These are phyloP conservation scores for Pemphredon lugubris DNA, from an alignment of 2,888 invertebrate species.

Conservation along the genomic window DNA sequence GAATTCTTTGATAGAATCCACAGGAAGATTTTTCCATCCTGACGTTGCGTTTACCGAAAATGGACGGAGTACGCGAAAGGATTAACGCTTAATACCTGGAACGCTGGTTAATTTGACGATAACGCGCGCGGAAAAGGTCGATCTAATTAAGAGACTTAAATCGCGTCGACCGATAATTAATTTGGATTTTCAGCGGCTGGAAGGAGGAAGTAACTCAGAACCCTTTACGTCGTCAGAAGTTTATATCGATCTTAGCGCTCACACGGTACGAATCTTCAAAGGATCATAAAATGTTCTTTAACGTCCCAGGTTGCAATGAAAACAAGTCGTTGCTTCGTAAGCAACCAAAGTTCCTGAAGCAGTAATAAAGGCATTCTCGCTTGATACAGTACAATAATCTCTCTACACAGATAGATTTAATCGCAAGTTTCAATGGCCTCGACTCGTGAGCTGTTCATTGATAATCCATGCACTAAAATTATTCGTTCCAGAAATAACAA, in stretches of 20 bases:
- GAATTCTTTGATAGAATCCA: too few species aligned
- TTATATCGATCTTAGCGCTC: background rate
- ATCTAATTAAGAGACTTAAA: too few species aligned
- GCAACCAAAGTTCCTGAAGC: slow-evolving; percentile 49
- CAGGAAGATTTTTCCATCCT: too few species aligned
- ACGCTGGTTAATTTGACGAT: too few species aligned
- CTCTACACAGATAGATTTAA: slow-evolving; percentile 46
- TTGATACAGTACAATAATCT: slow-evolving; percentile 53
- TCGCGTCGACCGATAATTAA: too few species aligned
- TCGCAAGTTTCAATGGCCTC: slow-evolving; percentile 33
- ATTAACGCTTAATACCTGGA: too few species aligned
- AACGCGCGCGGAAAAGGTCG: too few species aligned
- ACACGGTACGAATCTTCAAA: background rate
- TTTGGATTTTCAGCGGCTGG: too few species aligned
- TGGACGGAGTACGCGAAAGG: too few species aligned
- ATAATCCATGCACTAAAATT: slow-evolving; percentile 65
- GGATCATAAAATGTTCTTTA: background rate
- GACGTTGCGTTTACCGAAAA: too few species aligned
- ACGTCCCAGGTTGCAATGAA: slow-evolving; percentile 34
- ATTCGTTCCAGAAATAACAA: slow-evolving; percentile 64
- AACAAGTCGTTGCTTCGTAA: slow-evolving; percentile 16
- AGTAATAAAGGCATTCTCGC: slow-evolving; percentile 58
- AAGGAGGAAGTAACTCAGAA: too few species aligned
- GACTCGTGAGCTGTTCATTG: slow-evolving; percentile 40
- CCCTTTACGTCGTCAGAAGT: slow-evolving; percentile 5